Percentiles rank a stretch among this genome's conserved stretches.
phyloP scores from a whole-genome alignment of 2,797 vertebrate genomes.

The Eospalax fontanierii region DNA sequence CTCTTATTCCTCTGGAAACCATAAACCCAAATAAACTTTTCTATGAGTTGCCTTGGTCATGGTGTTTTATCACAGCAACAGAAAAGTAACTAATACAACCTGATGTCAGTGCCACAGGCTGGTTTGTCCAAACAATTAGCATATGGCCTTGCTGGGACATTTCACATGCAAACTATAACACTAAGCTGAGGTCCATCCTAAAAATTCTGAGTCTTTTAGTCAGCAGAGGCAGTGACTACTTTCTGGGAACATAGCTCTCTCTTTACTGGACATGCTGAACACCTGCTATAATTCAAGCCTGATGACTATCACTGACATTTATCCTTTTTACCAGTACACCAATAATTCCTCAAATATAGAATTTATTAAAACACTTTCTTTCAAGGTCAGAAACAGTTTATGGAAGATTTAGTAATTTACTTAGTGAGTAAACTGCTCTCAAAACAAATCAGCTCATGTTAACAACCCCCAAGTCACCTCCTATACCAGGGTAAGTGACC shows the following conservation, averaged over 20 bases:
- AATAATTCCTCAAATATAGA: neutral
- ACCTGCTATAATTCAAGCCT: constrained; percentile 21
- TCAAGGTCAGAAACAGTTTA: constrained; percentile 1
- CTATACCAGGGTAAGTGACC: neutral
- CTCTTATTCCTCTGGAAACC: too few species aligned
- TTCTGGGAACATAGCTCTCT: neutral
- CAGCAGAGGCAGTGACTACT: neutral
- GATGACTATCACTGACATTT: neutral
- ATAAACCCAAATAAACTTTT: too few species aligned
- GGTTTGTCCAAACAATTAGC: neutral
- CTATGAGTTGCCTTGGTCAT: too few species aligned
- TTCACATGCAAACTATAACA: neutral
- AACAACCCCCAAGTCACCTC: neutral
- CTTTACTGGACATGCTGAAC: neutral
- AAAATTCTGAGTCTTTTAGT: neutral
- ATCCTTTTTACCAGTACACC: neutral
- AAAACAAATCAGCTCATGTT: neutral
- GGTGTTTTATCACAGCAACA: too few species aligned
- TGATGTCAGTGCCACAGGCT: neutral
- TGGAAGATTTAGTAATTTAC: neutral
- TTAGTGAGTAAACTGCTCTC: neutral
- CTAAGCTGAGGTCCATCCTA: neutral
- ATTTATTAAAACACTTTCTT: neutral
- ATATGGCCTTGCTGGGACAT: neutral
- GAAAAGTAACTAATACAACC: too few species aligned